Base-by-base conservation (phyloP, 2,888 invertebrate species). In the Willowsia nigromaculata region DNA sequence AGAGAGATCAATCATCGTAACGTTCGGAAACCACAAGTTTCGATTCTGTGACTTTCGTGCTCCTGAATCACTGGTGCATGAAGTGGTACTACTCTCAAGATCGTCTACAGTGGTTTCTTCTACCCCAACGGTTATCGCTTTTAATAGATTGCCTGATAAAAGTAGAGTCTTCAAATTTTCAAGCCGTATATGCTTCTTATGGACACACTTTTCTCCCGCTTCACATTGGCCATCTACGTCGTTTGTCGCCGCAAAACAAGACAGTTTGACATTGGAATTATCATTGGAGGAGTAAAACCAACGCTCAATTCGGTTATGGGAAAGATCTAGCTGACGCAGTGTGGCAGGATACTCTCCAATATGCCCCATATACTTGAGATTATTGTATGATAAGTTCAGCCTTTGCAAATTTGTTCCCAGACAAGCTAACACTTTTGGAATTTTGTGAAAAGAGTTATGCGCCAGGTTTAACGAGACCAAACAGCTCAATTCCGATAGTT, bases 1-100 rank as follows among this genome's bases (percentile, higher is more conserved):
- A 92, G 98, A 98, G 30, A 99, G 96, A 94, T 99, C 99, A 93
- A 99, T 94, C 97, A 98, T 98, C 3, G 98, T 98, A 85, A 99
- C 95, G 93, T 97, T 97, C 0, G 99, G 99, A 94, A 98, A 99
- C 93, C 99, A 95, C 1, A 99, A 95, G 62, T 96, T 95, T 0
- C 96, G 95, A 4, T 95, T 94, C 92, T 94, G 87, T 62, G 88
- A 83, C 80, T 90, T 91, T 43, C 85, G 82, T 27, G 68, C 40
- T 5, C 82, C 25, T 1, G 27, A 6, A 7, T 89, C 90, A 40
- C 47, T 71, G 22, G 37, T 22, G 18, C 9, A 25, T 15, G 18
- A 37, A n/a, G 27, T n/a, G 18, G 59, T 7, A 25, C 59, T 50
- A 40, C 33, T 92, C 25, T 47, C 65, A 5, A 86, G 88, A 27